These are phyloP conservation scores for Urocyon cinereoargenteus DNA, from an alignment of 2,797 vertebrate species.

Conservation along the genomic window DNA sequence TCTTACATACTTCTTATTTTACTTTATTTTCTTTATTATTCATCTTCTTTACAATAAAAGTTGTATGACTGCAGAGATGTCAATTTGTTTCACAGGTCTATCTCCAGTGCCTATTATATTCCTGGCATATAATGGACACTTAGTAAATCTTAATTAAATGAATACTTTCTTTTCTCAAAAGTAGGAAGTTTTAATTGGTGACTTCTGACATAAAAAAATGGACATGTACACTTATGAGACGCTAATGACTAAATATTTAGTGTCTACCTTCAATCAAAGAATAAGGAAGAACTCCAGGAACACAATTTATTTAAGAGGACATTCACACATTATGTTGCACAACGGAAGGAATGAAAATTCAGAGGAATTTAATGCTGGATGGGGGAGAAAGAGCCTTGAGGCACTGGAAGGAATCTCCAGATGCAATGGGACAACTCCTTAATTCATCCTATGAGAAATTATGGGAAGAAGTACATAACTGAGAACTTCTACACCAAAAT, in stretches of 20 bases:
- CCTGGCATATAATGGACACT: background rate
- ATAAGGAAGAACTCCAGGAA: background rate
- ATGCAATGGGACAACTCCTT: background rate
- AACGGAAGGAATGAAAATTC: background rate
- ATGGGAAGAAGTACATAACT: slow-evolving; percentile 25
- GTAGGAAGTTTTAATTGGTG: background rate
- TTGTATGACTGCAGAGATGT: background rate
- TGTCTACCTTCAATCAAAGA: background rate
- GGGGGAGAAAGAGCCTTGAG: background rate
- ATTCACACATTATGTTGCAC: background rate
- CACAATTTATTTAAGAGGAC: background rate
- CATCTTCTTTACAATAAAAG: background rate
- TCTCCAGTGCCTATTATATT: background rate
- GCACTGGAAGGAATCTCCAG: background rate
- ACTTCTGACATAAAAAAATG: background rate
- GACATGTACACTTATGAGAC: background rate
- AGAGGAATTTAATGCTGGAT: background rate
- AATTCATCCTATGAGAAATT: background rate
- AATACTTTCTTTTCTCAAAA: background rate
- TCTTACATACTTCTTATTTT: background rate
- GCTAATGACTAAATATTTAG: background rate
- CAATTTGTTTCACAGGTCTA: background rate
- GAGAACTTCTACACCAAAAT: background rate
- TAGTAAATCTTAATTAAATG: background rate
- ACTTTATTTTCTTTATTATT: background rate